These are phyloP conservation scores for Venusia cambrica DNA, from an alignment of 2,888 invertebrate genomes.

Conservation along the genomic window DNA sequence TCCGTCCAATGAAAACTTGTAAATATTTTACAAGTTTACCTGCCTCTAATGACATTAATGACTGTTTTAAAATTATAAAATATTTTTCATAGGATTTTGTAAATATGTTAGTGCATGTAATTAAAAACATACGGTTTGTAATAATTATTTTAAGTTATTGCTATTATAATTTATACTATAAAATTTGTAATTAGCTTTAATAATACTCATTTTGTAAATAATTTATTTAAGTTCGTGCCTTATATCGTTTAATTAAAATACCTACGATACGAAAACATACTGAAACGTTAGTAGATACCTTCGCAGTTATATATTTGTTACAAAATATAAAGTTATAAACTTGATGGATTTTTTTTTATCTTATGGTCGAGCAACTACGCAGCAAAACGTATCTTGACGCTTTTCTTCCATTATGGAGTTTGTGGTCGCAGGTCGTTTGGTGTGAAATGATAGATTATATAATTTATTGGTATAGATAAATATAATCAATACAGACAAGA, in stretches of 20 bases:
- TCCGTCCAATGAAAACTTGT: constrained; percentile 34
- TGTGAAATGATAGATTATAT: too few species aligned
- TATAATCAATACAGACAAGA: too few species aligned
- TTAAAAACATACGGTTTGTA: constrained; percentile 39
- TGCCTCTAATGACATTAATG: constrained; percentile 61
- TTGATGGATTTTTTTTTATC: constrained; percentile 41
- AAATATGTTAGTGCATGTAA: constrained; percentile 38
- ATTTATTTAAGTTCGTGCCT: constrained; percentile 15
- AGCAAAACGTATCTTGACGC: too few species aligned
- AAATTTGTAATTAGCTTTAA: constrained; percentile 53
- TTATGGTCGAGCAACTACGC: too few species aligned
- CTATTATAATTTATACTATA: constrained; percentile 62
- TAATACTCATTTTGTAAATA: constrained; percentile 65
- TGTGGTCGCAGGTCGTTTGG: too few species aligned
- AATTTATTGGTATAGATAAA: too few species aligned
- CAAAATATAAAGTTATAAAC: constrained; percentile 76
- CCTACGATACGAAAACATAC: constrained; percentile 49
- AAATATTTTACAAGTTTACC: constrained; percentile 37
- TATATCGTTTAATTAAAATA: constrained; percentile 48
- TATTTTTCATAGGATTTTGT: constrained; percentile 27
- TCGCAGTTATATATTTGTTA: constrained; percentile 75
- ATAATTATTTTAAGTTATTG: too few species aligned
- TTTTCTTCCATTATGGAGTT: too few species aligned
- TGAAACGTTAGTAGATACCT: constrained; percentile 48
- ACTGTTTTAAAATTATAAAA: constrained; percentile 42